phyloP scores from a whole-genome alignment of 37 sponge, comb jelly and placozoan genomes.

The Chondrilla cf. caribensis region DNA sequence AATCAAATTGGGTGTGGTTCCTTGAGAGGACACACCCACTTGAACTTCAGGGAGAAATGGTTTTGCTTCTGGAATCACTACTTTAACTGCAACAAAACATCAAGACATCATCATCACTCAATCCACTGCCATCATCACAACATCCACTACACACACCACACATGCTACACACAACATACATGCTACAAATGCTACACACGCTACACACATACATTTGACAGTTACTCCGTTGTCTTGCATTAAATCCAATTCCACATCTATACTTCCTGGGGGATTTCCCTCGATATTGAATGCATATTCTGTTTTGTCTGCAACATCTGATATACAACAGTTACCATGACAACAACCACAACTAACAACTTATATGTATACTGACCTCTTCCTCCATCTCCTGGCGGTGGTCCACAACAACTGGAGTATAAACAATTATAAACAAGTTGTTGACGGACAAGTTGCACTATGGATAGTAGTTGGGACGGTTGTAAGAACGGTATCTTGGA shows the following conservation, averaged over 20 bases:
- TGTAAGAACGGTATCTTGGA: constrained; percentile 53
- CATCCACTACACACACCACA: too few species aligned
- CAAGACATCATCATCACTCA: background rate
- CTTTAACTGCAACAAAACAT: background rate
- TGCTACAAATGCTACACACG: too few species aligned
- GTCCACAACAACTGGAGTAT: constrained; percentile 43
- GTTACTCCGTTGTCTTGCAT: constrained; percentile 1
- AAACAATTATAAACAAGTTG: constrained; percentile 60
- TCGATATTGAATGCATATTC: constrained; percentile 27
- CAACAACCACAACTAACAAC: too few species aligned
- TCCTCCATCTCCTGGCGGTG: background rate
- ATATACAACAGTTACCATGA: too few species aligned
- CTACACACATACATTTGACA: background rate
- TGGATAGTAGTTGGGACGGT: constrained; percentile 35
- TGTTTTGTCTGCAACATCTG: background rate
- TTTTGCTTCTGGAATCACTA: background rate
- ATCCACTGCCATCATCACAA: too few species aligned
- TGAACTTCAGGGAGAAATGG: constrained; percentile 8
- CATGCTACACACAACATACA: too few species aligned
- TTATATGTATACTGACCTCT: background rate
- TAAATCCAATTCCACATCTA: constrained; percentile 11
- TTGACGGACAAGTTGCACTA: constrained; percentile 53
- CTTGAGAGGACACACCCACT: background rate
- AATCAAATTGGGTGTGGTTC: background rate
- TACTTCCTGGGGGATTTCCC: constrained; percentile 23